Evolutionary conservation across 2,888 invertebrate species (phyloP).

Genomic region (Tachina grossa): DNA sequence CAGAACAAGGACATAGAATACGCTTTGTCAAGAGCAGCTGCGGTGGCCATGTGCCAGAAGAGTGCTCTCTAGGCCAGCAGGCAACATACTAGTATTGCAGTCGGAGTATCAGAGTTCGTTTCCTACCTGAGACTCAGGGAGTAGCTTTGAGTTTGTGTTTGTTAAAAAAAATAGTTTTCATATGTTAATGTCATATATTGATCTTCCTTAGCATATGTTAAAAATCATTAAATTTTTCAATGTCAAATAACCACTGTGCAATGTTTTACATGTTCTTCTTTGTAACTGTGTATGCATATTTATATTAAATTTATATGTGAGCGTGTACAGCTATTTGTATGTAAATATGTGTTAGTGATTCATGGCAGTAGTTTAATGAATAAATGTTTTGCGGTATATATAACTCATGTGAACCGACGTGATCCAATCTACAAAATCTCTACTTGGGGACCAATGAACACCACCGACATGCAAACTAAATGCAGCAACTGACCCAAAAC

Average conservation of each 20-base stretch:
- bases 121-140: too few relatives aligned
- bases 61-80: too few relatives aligned
- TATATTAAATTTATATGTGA: slow-evolving; percentile 20
- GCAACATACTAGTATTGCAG: too few relatives aligned
- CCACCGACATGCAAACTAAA: slow-evolving; percentile 35
- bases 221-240: neutral
- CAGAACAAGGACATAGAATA: too few relatives aligned
- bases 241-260: slow-evolving; percentile 31
- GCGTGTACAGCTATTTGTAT: slow-evolving; percentile 26
- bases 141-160: too few relatives aligned
- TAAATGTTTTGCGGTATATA: slow-evolving; percentile 75
- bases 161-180: too few relatives aligned
- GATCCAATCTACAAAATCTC: slow-evolving; percentile 74
- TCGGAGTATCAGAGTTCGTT: too few relatives aligned
- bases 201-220: too few relatives aligned
- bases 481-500: slow-evolving; percentile 66
- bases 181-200: too few relatives aligned
- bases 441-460: slow-evolving; percentile 72
- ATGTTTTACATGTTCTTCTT: slow-evolving; percentile 54
- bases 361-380: slow-evolving; percentile 74
- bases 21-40: too few relatives aligned
- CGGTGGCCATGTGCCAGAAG: too few relatives aligned
- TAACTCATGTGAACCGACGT: slow-evolving; percentile 72
- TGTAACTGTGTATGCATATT: neutral
- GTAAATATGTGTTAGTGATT: slow-evolving; percentile 70